phyloP scores from a whole-genome alignment of 2,797 vertebrate species.

The Myotis daubentonii region DNA sequence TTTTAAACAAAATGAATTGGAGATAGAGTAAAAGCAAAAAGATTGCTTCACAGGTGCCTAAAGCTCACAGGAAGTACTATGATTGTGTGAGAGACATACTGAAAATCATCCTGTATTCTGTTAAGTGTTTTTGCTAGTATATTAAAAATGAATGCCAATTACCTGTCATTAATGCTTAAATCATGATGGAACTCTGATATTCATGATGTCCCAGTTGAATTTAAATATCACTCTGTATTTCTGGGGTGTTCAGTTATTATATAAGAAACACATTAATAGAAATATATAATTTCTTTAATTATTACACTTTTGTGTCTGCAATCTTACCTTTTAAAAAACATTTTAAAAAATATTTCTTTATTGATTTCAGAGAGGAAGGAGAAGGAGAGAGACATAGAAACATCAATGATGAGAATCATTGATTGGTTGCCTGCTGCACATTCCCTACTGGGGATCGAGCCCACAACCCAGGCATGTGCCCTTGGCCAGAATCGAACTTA shows the following conservation, averaged over 20 bases:
- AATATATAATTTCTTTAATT: constrained; percentile 8
- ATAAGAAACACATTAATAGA: constrained; percentile 9
- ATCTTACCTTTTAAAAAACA: not conserved
- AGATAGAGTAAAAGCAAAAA: constrained; percentile 32
- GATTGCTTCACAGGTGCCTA: not conserved
- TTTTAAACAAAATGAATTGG: constrained; percentile 37
- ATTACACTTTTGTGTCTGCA: not conserved
- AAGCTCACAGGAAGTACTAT: not conserved
- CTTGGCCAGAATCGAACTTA: too few species aligned
- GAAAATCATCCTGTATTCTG: not conserved
- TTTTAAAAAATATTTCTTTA: too few species aligned
- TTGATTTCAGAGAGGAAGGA: too few species aligned
- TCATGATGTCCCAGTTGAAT: not conserved
- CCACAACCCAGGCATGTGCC: too few species aligned
- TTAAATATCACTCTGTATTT: not conserved
- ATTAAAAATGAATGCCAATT: constrained; percentile 47
- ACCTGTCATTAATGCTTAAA: constrained; percentile 32
- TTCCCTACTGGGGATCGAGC: too few species aligned
- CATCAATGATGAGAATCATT: too few species aligned
- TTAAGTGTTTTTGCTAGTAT: constrained; percentile 31
- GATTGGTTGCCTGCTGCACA: too few species aligned
- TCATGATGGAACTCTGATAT: constrained; percentile 30
- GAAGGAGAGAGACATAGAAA: too few species aligned
- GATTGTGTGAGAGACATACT: not conserved
- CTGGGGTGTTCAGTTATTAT: constrained; percentile 24